Evolutionary conservation across 1,140 invertebrate species (phyloP).

Genomic region (Orchestia grillus): DNA sequence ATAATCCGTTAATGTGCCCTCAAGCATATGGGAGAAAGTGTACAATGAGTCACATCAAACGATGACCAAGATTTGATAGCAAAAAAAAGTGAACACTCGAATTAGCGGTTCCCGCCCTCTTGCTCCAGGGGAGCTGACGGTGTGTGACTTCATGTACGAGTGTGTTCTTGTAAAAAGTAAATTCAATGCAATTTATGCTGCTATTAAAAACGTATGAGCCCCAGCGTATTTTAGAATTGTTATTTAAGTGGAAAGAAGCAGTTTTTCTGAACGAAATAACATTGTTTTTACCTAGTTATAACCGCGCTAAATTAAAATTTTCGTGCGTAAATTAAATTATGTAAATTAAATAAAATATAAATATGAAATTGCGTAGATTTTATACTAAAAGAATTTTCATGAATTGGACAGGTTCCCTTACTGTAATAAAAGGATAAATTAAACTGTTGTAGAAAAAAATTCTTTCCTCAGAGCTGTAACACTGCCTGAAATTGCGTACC

Average conservation of each 20-base stretch:
- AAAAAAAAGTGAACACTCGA: neutral
- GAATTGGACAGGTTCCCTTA: too few relatives aligned
- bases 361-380: too few relatives aligned
- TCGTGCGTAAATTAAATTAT: too few relatives aligned
- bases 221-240: neutral
- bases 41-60: neutral
- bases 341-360: too few relatives aligned
- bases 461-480: too few relatives aligned
- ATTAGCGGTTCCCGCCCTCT: neutral
- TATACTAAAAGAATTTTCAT: too few relatives aligned
- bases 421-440: neutral
- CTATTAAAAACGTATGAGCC: neutral
- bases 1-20: neutral
- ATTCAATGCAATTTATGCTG: neutral
- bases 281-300: too few relatives aligned
- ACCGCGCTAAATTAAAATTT: too few relatives aligned
- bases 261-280: neutral
- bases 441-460: neutral
- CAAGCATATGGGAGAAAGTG: neutral
- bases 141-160: neutral
- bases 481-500: too few relatives aligned
- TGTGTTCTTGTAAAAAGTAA: neutral
- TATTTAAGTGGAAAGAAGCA: neutral
- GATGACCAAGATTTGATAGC: neutral
- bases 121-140: neutral